Evolutionary conservation across 2,888 invertebrate genomes (phyloP), one percentile per base, ranked within the genome.

Genomic region (Protophormia terraenovae): DNA sequence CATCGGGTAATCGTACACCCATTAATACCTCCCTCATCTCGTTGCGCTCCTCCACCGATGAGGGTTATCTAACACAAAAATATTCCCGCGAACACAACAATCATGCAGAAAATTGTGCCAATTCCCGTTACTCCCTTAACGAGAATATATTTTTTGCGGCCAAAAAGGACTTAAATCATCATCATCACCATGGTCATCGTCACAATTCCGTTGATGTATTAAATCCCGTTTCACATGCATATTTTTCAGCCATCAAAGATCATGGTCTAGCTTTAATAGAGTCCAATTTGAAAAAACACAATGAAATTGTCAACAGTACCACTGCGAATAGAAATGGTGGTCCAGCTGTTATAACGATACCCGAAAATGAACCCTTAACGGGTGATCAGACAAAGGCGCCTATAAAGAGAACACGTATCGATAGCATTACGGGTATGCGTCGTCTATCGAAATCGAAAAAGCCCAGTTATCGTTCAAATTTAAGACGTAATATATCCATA

Each of bases 101-200:
- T 69, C 87, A 88, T 29, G 87, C 87, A 53, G 71, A 88, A n/a
- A 87, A 89, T 19, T 87, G 89, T 62, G 89, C 88, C 35, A 90
- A 88, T 73, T 93, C 93, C 6, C 91, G 93, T 2, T 92, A 89
- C 64, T 93, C 93, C 1, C 89, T 93, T 0, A 92, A 93, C 75
- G 93, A 93, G 75, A 92, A 92, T 79, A 84, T 92, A 29, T 90
- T 92, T 16, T 88, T 87, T 81, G 88, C 88, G 71, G 89, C 88
- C 24, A 90, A 90, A 81, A 88, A 87, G 41, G 89, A 90, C 80
- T 76, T 91, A 5, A 89, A 88, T 64, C 86, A 87, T 10, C 89
- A 90, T 12, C 89, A 88, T 64, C 86, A 87, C 12, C 89, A 90
- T 12, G 89, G 90, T 4, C 87, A 89, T 79, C 92, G 92, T 2